Evolutionary conservation across 2,888 invertebrate genomes (phyloP).

Genomic region (Metallyticus violacea): DNA sequence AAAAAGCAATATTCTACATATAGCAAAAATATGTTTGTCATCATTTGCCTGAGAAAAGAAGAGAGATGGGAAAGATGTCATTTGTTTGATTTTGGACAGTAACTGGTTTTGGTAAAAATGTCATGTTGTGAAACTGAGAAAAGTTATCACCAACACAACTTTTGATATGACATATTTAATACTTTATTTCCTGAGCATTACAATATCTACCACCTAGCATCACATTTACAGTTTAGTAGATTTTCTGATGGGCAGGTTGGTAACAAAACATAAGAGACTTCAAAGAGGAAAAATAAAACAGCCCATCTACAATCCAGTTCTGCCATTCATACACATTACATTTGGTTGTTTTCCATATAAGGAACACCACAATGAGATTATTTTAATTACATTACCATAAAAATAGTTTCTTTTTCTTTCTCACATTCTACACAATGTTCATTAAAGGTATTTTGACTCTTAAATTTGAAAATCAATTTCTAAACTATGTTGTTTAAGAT

Average conservation of each 20-base stretch:
- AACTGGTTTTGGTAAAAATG: background rate
- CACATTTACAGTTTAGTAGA: too few relatives aligned
- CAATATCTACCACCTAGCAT: too few relatives aligned
- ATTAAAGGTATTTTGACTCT: background rate
- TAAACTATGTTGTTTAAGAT: too few relatives aligned
- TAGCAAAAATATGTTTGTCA: background rate
- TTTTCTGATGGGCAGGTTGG: too few relatives aligned
- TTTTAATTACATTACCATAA: background rate
- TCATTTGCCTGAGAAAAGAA: background rate
- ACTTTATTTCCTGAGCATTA: background rate
- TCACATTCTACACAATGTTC: background rate
- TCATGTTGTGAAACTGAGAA: too few relatives aligned
- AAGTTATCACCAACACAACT: background rate
- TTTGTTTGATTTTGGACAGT: too few relatives aligned
- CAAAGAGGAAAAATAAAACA: too few relatives aligned
- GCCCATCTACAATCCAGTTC: background rate
- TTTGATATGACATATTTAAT: background rate
- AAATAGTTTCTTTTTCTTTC: background rate
- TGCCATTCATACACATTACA: background rate
- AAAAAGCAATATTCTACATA: background rate
- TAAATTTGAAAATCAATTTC: background rate
- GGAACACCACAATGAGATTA: background rate
- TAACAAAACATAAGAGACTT: too few relatives aligned
- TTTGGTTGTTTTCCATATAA: background rate
- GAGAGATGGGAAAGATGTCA: background rate